Evolutionary conservation across 2,888 invertebrate genomes (phyloP).

Genomic region (Neelides folsomi): DNA sequence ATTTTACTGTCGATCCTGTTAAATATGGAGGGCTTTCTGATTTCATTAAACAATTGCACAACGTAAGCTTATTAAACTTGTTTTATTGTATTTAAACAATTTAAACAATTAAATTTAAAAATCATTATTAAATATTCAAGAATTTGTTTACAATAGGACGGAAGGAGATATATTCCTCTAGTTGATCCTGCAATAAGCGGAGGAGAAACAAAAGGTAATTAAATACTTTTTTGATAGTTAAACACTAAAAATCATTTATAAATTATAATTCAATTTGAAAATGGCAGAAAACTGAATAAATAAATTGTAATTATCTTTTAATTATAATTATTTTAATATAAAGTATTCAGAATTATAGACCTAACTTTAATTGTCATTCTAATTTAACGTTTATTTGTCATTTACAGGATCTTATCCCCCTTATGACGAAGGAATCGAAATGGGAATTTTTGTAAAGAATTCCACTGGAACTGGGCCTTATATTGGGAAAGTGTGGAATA

Average conservation of each 20-base stretch:
- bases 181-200: slow-evolving; percentile 66
- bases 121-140: no score
- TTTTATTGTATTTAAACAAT: no score
- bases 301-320: no score
- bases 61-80: slow-evolving; percentile 34
- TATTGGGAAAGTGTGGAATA: slow-evolving; percentile 65
- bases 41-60: slow-evolving; percentile 56
- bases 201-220: slow-evolving; percentile 42
- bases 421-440: slow-evolving; percentile 57
- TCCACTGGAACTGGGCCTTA: slow-evolving; percentile 47
- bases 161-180: slow-evolving; percentile 63
- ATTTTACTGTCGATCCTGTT: slow-evolving; percentile 58
- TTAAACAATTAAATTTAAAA: no score
- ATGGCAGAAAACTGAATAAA: not conserved
- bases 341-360: no score
- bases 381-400: no score
- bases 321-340: no score
- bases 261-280: no score
- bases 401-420: slow-evolving; percentile 54
- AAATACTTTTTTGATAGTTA: no score
- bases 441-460: slow-evolving; percentile 62
- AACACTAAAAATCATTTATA: no score
- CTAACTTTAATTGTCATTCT: no score
- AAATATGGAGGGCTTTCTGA: slow-evolving; percentile 51
- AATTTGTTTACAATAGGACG: slow-evolving; percentile 37